Base-by-base conservation (phyloP, 1,140 invertebrate genomes). In the Megalonaias nervosa region DNA sequence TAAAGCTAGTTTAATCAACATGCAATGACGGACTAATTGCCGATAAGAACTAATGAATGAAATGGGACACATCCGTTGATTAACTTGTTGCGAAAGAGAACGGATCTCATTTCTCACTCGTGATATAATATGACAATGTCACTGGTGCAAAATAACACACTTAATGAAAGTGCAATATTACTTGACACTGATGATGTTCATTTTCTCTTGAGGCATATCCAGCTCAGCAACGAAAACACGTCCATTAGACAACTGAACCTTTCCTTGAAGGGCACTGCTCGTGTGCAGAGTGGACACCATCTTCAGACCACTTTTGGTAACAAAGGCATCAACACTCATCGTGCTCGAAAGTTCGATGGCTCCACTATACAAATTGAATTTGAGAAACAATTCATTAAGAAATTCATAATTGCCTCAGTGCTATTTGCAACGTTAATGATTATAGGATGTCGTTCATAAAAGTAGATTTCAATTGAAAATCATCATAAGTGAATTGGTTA, bases 211-310 rank as follows among this genome's bases (percentile, higher is more conserved):
- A 0, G 97, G 97, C 69, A 97, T 91, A 75, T 95, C 94, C 26
- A 98, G 92, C 77, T 95, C 93, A 2, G 96, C 90, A 57, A 93
- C 93, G 1, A 95, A 89, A 1, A 95, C 89, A 75, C 93, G 92
- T 1, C 93, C 91, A 2, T 94, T 94, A 17, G 94, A 92, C 3
- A 97, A 86, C 71, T 94, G 94, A 1, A 98, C 88, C 65, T 93
- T 93, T 1, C 94, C 94, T 82, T 96, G 94, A 0, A 97, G 88
- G 1, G 94, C 94, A 0, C 95, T 95, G 17, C 96, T 95, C 0
- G 96, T 95, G 87, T 97, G 96, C 38, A 98, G 88, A 59, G 95
- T 95, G 56, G 95, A 94, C 80, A 95, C 94, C 15, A 98, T 92
- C 85, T 96, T 95, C 16, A 97, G 93, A n/a, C 96, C 96, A 12